These are phyloP conservation scores for Zaprionus kolodkinae DNA, from an alignment of 1,140 invertebrate species.

Conservation along the genomic window DNA sequence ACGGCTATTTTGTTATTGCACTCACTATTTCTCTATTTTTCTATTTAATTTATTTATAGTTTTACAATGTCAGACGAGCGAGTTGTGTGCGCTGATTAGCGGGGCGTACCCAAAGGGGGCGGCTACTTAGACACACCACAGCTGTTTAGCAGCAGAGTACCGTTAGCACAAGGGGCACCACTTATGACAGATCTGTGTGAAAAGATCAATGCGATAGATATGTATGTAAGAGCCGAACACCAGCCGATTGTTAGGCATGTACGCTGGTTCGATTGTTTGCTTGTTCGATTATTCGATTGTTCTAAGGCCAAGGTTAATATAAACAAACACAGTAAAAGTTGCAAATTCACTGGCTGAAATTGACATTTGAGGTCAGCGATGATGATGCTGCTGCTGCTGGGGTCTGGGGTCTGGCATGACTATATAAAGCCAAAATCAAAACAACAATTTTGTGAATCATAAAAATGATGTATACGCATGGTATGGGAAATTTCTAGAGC, in stretches of 20 bases:
- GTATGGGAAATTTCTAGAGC: slow-evolving; percentile 19
- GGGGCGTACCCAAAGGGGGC: slow-evolving; percentile 27
- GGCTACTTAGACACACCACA: slow-evolving; percentile 34
- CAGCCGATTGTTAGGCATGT: slow-evolving; percentile 24
- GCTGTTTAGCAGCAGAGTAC: slow-evolving; percentile 53
- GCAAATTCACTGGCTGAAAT: slow-evolving; percentile 36
- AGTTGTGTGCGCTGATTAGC: neutral
- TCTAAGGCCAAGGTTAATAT: slow-evolving; percentile 72
- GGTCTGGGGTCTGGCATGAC: slow-evolving; percentile 55
- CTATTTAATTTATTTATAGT: slow-evolving; percentile 68
- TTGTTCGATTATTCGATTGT: slow-evolving; percentile 33
- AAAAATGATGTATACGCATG: slow-evolving; percentile 24
- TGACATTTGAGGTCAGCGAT: slow-evolving; percentile 72
- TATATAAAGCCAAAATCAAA: slow-evolving; percentile 61
- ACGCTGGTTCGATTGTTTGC: slow-evolving; percentile 5
- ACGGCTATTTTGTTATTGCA: slow-evolving; percentile 61
- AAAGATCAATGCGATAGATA: slow-evolving; percentile 28
- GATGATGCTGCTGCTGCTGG: slow-evolving; percentile 24
- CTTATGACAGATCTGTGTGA: slow-evolving; percentile 48
- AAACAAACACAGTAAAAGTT: slow-evolving; percentile 64
- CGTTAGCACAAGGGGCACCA: slow-evolving; percentile 48
- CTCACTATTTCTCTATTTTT: slow-evolving; percentile 41
- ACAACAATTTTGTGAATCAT: slow-evolving; percentile 32
- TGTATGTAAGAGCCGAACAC: neutral
- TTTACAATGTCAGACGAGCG: slow-evolving; percentile 58